Conservation (phyloP, 2,113 vertebrate genomes). For the Agelaius tricolor region DNA sequence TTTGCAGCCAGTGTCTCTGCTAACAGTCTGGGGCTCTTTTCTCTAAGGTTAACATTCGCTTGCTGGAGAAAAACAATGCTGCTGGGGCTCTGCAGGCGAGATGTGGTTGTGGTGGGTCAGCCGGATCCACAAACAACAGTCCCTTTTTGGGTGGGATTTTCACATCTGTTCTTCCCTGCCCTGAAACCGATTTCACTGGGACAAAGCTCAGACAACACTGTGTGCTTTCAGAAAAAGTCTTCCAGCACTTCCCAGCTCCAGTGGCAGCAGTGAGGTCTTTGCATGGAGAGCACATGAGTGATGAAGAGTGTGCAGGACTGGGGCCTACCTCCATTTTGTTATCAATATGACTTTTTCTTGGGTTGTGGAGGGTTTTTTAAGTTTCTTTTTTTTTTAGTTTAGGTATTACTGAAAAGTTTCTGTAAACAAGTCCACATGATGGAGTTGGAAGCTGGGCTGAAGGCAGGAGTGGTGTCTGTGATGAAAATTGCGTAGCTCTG, state of each 20-base stretch:
- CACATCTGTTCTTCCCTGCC: not conserved
- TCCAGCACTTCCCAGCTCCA: not conserved
- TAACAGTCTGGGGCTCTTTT: not conserved
- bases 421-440: not conserved
- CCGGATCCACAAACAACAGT: not conserved
- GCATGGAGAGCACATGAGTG: accelerated
- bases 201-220: not conserved
- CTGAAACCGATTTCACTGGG: not conserved
- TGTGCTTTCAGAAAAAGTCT: not conserved
- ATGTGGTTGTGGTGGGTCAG: not conserved
- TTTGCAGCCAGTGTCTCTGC: not conserved
- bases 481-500: not conserved
- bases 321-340: not conserved
- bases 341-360: not conserved
- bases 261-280: not conserved
- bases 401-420: not conserved
- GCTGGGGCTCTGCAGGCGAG: not conserved
- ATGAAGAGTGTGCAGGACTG: not conserved
- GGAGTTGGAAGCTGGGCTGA: not conserved
- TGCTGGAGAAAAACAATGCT: not conserved
- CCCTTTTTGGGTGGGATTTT: constrained; percentile 7
- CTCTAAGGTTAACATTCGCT: not conserved
- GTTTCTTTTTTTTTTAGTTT: not conserved
- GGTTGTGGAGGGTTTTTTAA: not conserved
- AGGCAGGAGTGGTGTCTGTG: not conserved